Conservation (phyloP, 1,140 invertebrate species). For the Pogonognathellus flavescens region DNA sequence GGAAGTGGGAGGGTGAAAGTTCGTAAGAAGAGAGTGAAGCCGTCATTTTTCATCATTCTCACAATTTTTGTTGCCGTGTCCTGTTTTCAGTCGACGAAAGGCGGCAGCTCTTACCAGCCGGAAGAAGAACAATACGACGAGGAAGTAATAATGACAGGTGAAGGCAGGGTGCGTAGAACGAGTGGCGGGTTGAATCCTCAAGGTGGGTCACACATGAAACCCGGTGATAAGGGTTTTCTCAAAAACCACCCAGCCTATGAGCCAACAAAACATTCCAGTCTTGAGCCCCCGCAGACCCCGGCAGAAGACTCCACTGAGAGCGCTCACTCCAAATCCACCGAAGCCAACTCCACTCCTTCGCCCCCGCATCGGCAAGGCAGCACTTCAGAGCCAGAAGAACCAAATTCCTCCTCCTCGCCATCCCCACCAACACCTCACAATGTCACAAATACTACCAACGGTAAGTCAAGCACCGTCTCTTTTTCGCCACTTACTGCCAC, state of each 20-base stretch:
- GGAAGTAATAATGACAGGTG: background rate
- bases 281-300: background rate
- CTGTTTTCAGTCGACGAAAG: constrained; percentile 44
- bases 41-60: constrained; percentile 56
- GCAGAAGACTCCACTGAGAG: background rate
- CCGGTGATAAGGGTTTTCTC: background rate
- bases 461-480: background rate
- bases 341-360: background rate
- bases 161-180: background rate
- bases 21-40: constrained; percentile 50
- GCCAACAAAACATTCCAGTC: constrained; percentile 1
- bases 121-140: background rate
- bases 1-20: constrained; percentile 11
- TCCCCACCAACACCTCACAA: constrained; percentile 3
- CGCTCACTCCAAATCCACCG: background rate
- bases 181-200: background rate
- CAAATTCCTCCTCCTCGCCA: background rate
- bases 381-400: background rate
- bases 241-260: background rate
- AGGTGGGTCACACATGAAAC: background rate
- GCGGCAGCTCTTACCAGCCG: background rate
- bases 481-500: too few species aligned
- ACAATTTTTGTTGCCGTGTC: constrained; percentile 55
- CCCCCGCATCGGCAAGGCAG: background rate
- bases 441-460: background rate